Percentiles rank a stretch among this genome's conserved stretches.
phyloP scores from a whole-genome alignment of 2,888 invertebrate genomes.

The Platypus cylindrus region DNA sequence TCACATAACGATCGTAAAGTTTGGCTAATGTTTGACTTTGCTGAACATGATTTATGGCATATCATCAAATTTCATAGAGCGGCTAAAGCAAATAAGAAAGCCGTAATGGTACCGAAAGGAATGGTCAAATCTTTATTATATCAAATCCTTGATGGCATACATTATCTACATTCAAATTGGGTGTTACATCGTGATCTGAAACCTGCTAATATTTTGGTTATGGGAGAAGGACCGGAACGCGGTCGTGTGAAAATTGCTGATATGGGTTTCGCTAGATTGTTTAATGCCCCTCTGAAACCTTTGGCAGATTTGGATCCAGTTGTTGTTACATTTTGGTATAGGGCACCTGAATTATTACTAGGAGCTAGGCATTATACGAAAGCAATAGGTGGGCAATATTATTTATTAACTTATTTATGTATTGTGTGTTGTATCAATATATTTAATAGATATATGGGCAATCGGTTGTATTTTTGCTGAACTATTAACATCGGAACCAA shows the following conservation, averaged over 20 bases:
- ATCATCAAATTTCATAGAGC: constrained; percentile 98
- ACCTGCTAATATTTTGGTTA: constrained; percentile 97
- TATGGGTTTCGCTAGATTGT: constrained; percentile 97
- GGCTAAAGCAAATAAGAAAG: constrained; percentile 93
- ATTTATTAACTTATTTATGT: background rate
- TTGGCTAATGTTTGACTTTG: constrained; percentile 95
- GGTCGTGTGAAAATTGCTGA: constrained; percentile 97
- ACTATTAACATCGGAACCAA: constrained; percentile 95
- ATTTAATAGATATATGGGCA: constrained; percentile 81
- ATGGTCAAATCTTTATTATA: constrained; percentile 97
- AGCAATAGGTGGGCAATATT: constrained; percentile 62
- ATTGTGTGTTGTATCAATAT: no score
- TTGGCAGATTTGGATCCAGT: constrained; percentile 97
- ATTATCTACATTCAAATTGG: constrained; percentile 98
- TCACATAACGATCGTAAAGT: constrained; percentile 95
- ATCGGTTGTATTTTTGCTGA: constrained; percentile 99
- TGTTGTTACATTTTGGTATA: constrained; percentile 99
- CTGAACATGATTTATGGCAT: constrained; percentile 99
- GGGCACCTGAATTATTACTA: constrained; percentile 89
- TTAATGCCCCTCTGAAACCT: constrained; percentile 95
- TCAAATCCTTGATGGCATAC: constrained; percentile 97
- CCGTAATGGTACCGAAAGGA: constrained; percentile 88
- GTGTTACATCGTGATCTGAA: constrained; percentile 96
- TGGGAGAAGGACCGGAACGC: constrained; percentile 96
- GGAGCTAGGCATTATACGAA: constrained; percentile 97